phyloP scores from a whole-genome alignment of 37 sponge, comb jelly and placozoan genomes.

The Sycon ciliatum region DNA sequence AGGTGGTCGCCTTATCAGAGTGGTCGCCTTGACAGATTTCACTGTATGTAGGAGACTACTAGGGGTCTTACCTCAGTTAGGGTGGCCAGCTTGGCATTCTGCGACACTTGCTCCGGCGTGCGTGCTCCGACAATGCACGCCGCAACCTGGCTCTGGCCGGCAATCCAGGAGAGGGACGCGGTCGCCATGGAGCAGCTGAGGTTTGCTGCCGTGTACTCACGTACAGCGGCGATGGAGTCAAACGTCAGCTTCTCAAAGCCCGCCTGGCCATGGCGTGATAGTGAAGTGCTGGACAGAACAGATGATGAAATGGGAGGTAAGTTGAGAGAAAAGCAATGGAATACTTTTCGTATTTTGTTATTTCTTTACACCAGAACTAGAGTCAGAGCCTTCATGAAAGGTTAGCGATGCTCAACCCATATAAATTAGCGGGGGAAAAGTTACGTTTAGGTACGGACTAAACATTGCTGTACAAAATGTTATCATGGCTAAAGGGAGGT shows the following conservation, averaged over 20 bases:
- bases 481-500: too few species aligned
- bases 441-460: too few species aligned
- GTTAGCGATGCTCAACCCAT: too few species aligned
- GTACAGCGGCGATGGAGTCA: not conserved
- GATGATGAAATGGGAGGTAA: not conserved
- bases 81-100: not conserved
- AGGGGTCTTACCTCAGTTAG: not conserved
- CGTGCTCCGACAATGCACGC: slow-evolving; percentile 1
- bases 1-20: too few species aligned
- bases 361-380: too few species aligned
- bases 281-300: not conserved
- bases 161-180: not conserved
- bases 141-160: not conserved
- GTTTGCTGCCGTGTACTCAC: not conserved
- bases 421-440: too few species aligned
- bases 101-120: not conserved
- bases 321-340: not conserved
- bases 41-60: not conserved
- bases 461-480: too few species aligned
- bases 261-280: not conserved
- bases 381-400: too few species aligned
- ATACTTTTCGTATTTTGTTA: too few species aligned
- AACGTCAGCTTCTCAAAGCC: not conserved
- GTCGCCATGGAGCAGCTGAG: not conserved
- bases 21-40: too few species aligned